Base-by-base conservation (phyloP, 2,888 invertebrate genomes). In the Temnothorax ravouxi region DNA sequence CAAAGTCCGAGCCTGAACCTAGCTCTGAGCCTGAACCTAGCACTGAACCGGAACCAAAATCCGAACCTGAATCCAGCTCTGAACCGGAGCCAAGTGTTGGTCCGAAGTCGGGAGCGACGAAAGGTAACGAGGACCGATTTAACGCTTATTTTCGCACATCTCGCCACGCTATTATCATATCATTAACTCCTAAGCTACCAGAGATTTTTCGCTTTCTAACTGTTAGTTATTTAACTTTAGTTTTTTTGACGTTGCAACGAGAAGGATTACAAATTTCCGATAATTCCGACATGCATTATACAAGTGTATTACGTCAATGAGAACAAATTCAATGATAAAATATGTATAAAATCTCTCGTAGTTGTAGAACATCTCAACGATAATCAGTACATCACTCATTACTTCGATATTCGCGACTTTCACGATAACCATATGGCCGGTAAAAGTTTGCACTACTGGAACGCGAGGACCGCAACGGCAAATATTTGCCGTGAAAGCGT, bases 31-130 rank as follows among this genome's bases (percentile, higher is more conserved):
- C 95, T 3, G 94, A 95, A 88, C 92, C 94, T 0, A 92, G 93
- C 83, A 88, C 94, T 94, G 95, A 96, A 89, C 95, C 95, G 0
- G 94, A 94, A 67, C 94, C 96, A 0, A 92, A 93, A 81, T 93
- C 95, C 2, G 95, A 96, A 88, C 93, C 95, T 0, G 93, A 93
- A 82, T 91, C 93, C 0, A 93, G 95, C 72, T 93, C 95, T 6
- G 88, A 91, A 56, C 91, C 94, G 3, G 92, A 94, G 85, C 92
- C 95, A 1, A 94, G 94, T 75, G 84, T 91, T 80, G 91, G 89
- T 83, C 88, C 81, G 83, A 93, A 92, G 84, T 88, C 92, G 82
- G 94, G 93, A 92, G 91, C 92, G 75, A 93, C 90, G 77, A 91
- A 93, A 94, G 94, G 94, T 94, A 94, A 87, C 71, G 62, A 90